Conservation (phyloP, 2,113 vertebrate genomes). For the Neodon shergylaensis region DNA sequence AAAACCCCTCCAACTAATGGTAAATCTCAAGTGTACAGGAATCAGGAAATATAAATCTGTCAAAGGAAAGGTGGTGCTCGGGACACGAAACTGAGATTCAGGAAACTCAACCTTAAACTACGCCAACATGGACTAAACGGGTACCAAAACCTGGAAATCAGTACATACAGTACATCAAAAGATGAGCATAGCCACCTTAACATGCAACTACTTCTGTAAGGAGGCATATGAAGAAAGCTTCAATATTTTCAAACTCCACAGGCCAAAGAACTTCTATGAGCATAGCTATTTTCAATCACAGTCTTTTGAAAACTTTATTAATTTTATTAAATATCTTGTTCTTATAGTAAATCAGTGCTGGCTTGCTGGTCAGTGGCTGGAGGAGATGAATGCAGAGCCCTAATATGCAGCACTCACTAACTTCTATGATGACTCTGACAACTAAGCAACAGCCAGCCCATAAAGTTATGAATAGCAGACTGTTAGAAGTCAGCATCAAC, state of each 20-base stretch:
- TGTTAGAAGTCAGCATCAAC: rapidly evolving
- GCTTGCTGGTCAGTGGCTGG: not conserved
- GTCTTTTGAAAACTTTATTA: not conserved
- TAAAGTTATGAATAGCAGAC: no score
- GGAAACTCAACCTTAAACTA: not conserved
- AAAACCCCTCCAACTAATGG: not conserved
- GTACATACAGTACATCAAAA: not conserved
- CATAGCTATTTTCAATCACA: not conserved
- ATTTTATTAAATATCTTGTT: not conserved
- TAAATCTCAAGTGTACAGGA: not conserved
- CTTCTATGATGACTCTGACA: not conserved
- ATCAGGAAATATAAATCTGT: not conserved
- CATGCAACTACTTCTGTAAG: not conserved
- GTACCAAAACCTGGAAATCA: not conserved
- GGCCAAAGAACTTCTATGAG: not conserved
- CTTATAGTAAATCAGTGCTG: not conserved
- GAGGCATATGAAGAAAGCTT: not conserved
- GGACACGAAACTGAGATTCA: not conserved
- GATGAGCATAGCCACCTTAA: not conserved
- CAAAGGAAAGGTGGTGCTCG: not conserved
- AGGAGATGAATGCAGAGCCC: no score
- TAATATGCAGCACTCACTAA: not conserved
- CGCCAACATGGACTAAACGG: not conserved
- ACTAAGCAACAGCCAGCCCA: not conserved
- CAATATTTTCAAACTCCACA: not conserved